Evolutionary conservation across 2,113 vertebrate genomes (phyloP), one percentile per base, ranked within the genome.

Genomic region (Odontesthes bonariensis): DNA sequence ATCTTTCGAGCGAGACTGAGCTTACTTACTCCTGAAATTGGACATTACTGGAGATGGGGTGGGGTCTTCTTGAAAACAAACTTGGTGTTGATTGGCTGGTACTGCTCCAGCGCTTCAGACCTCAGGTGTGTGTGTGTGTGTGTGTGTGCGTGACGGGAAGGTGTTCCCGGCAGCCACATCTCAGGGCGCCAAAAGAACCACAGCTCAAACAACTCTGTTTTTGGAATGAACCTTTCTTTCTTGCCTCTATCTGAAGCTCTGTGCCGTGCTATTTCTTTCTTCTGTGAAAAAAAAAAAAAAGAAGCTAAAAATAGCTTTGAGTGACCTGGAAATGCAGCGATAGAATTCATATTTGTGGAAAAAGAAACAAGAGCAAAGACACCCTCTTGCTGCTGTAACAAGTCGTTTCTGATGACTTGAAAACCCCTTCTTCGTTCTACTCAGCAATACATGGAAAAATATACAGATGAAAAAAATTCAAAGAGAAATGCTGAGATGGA

Each of bases 191-290:
- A 90, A 81, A 86, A 73, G 40, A 89, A 86, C 87, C 90, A 84
- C 88, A 87, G 72, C 83, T 90, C 86, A 91, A 92, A 92, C 88
- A 91, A 85, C 73, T 70, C 64, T 81, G 77, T 67, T 90, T 89
- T 85, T 81, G 86, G 86, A 90, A 59, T 72, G 76, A 86, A 42
- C 47, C 61, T 70, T 54, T 47, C 52, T 69, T 57, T 75, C 51
- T 79, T 81, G 73, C 69, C 73, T 81, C 80, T 72, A 85, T 89
- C 85, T 88, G 79, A 83, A 78, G 75, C 52, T 12, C 64, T 72
- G 73, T 33, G 73, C 71, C 62, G 42, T 84, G 67, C 64, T 82
- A 87, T 88, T 86, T 66, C 54, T 87, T 88, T 82, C 70, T 84
- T 81, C 82, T 82, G 74, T 33, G 32, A 67, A 77, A 79, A 55